Evolutionary conservation across 2,113 vertebrate genomes (phyloP), one percentile per base, ranked within the genome.

Genomic region (Psilopogon haemacephalus): DNA sequence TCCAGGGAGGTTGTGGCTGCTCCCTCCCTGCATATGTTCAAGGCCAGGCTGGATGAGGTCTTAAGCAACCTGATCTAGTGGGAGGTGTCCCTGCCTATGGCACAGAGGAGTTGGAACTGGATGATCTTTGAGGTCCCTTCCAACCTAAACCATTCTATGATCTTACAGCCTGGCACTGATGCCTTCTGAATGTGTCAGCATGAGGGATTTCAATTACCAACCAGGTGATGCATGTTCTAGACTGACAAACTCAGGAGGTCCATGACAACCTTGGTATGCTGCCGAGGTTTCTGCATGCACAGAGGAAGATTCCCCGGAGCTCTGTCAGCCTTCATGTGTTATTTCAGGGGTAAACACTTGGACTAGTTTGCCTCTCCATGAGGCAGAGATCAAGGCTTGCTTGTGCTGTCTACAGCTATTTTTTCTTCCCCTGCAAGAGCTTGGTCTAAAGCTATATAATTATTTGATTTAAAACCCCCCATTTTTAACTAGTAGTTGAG

Each of bases 211-310:
- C 1, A 1, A 21, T 76, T 35, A 76, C 30, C 69, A 85, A 55
- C 20, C 13, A 28, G 28, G 8, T 56, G 30, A 38, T 67, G 37
- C 0, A 0, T 68, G 7, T 59, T 11, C 9, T 74, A 24, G 11
- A 46, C 42, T 68, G 42, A 56, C 20, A 55, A 84, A 38, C 17
- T 37, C 6, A 11, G 26, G 15, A 77, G 52, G 37, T 59, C 60
- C 1, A 0, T 64, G 42, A 65, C 26, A 82, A 2, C 6, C 23
- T n/a, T 76, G 35, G 8, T 15, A 13, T 73, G 13, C 15, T 78
- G 9, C 59, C 38, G 21, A 0, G 18, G 10, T 40, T 19, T 67
- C 50, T 35, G n/a, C 3, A 5, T 4, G 33, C 8, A 13, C 1
- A 32, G 14, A 11, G 38, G 28, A 72, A 56, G 30, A 68, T 79